Conservation (phyloP, 2,888 invertebrate species). For the Xiphydria camelus region DNA sequence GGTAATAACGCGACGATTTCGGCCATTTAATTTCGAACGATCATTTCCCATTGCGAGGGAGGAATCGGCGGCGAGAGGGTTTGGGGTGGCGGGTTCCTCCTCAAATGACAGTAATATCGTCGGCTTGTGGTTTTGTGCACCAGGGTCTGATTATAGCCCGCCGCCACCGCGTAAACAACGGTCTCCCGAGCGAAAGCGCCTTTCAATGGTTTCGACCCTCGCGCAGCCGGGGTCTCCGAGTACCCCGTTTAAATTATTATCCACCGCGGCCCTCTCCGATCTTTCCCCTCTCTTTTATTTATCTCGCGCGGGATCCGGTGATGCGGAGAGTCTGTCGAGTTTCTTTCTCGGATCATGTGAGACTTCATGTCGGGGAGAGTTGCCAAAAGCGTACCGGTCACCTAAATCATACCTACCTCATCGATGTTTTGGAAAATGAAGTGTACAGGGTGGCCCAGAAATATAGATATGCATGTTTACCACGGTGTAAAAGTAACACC, state of each 20-base stretch:
- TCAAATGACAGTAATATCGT: conserved; percentile 54
- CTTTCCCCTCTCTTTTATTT: neutral
- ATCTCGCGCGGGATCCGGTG: no score
- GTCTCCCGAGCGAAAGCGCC: conserved; percentile 24
- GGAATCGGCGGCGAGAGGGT: conserved; percentile 8
- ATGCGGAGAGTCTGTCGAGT: no score
- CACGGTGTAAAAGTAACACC: no score
- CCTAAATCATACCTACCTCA: no score
- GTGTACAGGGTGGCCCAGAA: no score
- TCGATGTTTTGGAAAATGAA: no score
- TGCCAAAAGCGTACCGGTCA: no score
- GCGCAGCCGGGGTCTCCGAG: neutral
- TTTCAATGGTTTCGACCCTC: conserved; percentile 38
- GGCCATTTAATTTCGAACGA: neutral
- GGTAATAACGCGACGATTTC: neutral
- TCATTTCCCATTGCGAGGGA: conserved; percentile 1
- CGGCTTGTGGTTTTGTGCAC: conserved; percentile 51
- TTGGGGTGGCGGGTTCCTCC: conserved; percentile 30
- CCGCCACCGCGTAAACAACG: conserved; percentile 53
- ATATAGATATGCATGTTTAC: no score
- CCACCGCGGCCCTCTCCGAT: neutral
- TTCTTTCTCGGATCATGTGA: no score
- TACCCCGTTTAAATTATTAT: neutral
- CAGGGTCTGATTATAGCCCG: conserved; percentile 51
- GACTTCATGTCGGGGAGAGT: no score